These are phyloP conservation scores for Numenius phaeopus DNA, from an alignment of 2,797 vertebrate species.

Conservation along the genomic window DNA sequence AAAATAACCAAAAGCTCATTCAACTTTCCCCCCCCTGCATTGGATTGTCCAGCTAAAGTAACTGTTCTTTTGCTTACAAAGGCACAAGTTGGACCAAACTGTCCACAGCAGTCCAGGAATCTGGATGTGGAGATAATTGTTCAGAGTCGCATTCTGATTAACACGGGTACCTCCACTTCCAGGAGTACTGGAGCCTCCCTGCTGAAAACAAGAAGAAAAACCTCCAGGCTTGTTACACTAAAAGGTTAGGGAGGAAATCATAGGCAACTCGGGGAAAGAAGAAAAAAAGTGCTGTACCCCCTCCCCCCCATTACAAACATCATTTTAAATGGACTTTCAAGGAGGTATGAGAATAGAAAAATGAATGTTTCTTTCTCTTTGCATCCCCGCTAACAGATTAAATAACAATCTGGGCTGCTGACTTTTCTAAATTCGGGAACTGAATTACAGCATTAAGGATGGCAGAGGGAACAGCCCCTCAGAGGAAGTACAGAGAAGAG, in stretches of 20 bases:
- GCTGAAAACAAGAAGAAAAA: background rate
- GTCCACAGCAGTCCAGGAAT: background rate
- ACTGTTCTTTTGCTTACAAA: background rate
- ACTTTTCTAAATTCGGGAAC: background rate
- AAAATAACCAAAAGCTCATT: background rate
- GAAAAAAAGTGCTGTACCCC: background rate
- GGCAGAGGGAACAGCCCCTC: background rate
- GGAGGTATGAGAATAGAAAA: background rate
- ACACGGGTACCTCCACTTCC: background rate
- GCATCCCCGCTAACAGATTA: background rate
- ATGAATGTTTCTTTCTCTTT: background rate
- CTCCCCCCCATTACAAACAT: background rate
- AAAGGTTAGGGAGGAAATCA: background rate
- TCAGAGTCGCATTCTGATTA: background rate
- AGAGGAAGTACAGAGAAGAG: background rate
- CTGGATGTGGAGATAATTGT: background rate
- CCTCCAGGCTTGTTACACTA: background rate
- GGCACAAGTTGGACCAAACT: background rate
- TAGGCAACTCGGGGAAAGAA: background rate
- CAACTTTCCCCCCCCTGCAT: background rate
- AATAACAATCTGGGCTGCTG: background rate
- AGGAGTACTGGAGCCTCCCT: background rate
- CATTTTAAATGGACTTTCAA: background rate
- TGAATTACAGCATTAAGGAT: background rate
- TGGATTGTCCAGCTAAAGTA: background rate